These are phyloP conservation scores for Pseudochaenichthys georgianus DNA, from an alignment of 2,797 vertebrate genomes.

Conservation along the genomic window DNA sequence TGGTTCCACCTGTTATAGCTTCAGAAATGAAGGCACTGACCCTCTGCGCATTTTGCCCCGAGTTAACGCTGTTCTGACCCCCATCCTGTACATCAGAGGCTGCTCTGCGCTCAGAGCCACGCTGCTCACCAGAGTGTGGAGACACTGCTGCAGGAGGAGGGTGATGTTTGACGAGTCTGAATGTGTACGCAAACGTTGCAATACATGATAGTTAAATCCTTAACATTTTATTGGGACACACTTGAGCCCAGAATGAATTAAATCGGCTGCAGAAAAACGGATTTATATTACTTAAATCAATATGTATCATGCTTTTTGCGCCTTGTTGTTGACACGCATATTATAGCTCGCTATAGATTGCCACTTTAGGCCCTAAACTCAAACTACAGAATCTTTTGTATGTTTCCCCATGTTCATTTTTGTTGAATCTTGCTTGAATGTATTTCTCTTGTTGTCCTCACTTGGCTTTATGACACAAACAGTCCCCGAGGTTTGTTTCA, in stretches of 20 bases:
- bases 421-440: neutral
- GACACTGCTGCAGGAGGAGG: constrained; percentile 42
- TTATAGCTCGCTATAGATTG: neutral
- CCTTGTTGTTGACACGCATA: neutral
- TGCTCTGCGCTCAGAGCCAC: constrained; percentile 75
- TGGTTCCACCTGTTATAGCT: constrained; percentile 67
- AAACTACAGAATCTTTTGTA: neutral
- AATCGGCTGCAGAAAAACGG: no score
- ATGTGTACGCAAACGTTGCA: no score
- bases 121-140: constrained; percentile 77
- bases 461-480: neutral
- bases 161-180: no score
- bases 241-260: neutral
- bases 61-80: constrained; percentile 82
- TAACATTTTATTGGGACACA: neutral
- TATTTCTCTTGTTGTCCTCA: neutral
- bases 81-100: constrained; percentile 82
- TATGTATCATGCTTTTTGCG: neutral
- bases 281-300: neutral
- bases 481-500: neutral
- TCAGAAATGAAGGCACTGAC: constrained; percentile 83
- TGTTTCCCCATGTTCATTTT: neutral
- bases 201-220: neutral
- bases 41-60: constrained; percentile 81
- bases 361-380: no score